Evolutionary conservation across 2,888 invertebrate genomes (phyloP), one percentile per base, ranked within the genome.

Genomic region (Actias luna): DNA sequence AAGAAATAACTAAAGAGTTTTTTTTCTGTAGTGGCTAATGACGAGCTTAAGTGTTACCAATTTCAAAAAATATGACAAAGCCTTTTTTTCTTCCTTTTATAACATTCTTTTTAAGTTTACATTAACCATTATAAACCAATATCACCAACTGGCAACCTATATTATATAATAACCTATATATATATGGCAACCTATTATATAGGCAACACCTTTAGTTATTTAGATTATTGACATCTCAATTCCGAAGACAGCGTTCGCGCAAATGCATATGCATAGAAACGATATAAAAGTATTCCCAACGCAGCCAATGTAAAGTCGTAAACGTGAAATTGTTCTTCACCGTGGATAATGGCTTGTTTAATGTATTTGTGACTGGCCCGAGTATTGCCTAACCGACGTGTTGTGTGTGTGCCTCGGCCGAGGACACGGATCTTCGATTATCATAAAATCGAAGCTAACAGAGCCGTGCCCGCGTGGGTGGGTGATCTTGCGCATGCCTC

Each of bases 391-490:
- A 82, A 80, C 81, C 80, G 80, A 73, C 74, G 68, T 79, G 75
- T 76, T 73, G 72, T 70, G 72, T 76, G 78, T 83, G 80, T 78
- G 76, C 29, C 16, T 16, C 79, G 78, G 69, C 69, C 77, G 74
- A 74, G 83, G 87, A 92, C 92, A 92, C 79, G 92, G 85, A 82
- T 92, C 88, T 92, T 92, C 92, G 92, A 92, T 92, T 92, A 92
- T 89, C 92, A 92, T 92, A 92, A 92, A 91, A 87, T 88, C 80
- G 84, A 87, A 78, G 72, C 81, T 78, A 76, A 75, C 77, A 71
- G 68, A 74, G 68, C 69, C 72, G 75, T 76, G 74, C 74, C 76
- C 69, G 89, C 89, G 92, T 92, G 89, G 92, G 92, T 88, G 90
- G 83, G 74, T 69, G 70, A 73, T 73, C 77, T 72, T 72, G 76